Evolutionary conservation across 2,797 vertebrate genomes (phyloP).

Genomic region (Clarias laeviceps): DNA sequence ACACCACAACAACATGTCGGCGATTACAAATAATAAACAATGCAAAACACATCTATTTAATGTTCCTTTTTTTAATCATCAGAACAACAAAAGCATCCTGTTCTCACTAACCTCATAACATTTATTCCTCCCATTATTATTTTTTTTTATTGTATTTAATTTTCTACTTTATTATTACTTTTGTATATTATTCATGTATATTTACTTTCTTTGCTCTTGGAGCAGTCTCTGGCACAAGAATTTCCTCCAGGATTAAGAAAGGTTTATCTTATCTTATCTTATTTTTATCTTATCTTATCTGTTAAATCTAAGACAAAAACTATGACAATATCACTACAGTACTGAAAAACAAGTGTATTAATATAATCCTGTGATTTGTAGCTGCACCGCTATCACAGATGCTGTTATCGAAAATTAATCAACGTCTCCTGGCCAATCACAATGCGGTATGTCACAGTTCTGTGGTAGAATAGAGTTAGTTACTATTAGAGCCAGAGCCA

Average conservation of each 20-base stretch:
- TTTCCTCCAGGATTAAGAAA: too few species aligned
- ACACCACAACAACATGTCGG: neutral
- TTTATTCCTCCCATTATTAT: neutral
- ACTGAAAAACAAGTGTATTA: neutral
- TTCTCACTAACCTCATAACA: neutral
- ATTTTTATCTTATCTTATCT: too few species aligned
- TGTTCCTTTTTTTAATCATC: neutral
- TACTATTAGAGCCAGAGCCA: neutral
- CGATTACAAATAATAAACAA: neutral
- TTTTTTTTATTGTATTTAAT: too few species aligned
- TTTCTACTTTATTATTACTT: too few species aligned
- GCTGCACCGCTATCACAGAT: neutral
- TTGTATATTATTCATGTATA: too few species aligned
- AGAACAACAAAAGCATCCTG: neutral
- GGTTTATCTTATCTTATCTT: too few species aligned
- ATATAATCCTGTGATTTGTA: neutral
- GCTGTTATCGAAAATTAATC: neutral
- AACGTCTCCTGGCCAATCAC: neutral
- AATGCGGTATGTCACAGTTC: neutral
- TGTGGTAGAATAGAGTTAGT: neutral
- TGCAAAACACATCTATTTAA: neutral
- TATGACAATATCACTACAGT: neutral
- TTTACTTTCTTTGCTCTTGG: too few species aligned
- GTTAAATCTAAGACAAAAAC: neutral
- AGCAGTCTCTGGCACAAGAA: too few species aligned